phyloP scores from a whole-genome alignment of 2,888 invertebrate species.

The Eledona agricola region DNA sequence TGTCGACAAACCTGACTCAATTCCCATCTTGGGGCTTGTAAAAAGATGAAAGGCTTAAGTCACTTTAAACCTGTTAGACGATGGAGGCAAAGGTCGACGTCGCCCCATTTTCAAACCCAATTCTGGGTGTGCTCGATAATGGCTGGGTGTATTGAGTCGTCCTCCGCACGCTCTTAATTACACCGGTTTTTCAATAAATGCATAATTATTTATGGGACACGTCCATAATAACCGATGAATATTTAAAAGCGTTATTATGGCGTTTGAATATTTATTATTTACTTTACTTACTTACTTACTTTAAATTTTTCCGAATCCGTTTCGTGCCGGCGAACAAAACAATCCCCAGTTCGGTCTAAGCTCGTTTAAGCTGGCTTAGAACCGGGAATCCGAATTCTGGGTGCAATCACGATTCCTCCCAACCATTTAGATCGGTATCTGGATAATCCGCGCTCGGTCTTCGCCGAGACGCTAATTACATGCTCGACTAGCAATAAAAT shows the following conservation, averaged over 20 bases:
- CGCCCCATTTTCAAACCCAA: no score
- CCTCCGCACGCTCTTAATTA: slow-evolving; percentile 15
- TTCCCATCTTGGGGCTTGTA: no score
- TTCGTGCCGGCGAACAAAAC: slow-evolving; percentile 50
- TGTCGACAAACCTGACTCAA: no score
- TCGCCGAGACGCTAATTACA: slow-evolving; percentile 46
- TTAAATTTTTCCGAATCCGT: slow-evolving; percentile 32
- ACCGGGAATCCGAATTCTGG: slow-evolving; percentile 55
- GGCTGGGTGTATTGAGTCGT: slow-evolving; percentile 7
- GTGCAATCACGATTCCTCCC: slow-evolving; percentile 54
- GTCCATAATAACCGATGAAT: slow-evolving; percentile 29
- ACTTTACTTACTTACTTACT: no score
- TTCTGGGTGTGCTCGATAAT: no score
- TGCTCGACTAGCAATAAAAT: slow-evolving; percentile 31
- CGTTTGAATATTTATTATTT: slow-evolving; percentile 30
- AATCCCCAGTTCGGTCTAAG: slow-evolving; percentile 50
- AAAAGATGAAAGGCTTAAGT: no score
- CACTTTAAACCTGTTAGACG: no score
- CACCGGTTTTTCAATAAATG: slow-evolving; percentile 10
- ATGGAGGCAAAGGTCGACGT: no score
- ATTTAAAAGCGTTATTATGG: slow-evolving; percentile 22
- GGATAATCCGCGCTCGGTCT: slow-evolving; percentile 48
- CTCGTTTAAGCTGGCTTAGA: slow-evolving; percentile 50
- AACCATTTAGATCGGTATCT: slow-evolving; percentile 55
- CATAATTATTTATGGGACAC: slow-evolving; percentile 20